These are phyloP conservation scores for Drosophila macrothrix DNA, from an alignment of 2,888 invertebrate genomes.

Conservation along the genomic window DNA sequence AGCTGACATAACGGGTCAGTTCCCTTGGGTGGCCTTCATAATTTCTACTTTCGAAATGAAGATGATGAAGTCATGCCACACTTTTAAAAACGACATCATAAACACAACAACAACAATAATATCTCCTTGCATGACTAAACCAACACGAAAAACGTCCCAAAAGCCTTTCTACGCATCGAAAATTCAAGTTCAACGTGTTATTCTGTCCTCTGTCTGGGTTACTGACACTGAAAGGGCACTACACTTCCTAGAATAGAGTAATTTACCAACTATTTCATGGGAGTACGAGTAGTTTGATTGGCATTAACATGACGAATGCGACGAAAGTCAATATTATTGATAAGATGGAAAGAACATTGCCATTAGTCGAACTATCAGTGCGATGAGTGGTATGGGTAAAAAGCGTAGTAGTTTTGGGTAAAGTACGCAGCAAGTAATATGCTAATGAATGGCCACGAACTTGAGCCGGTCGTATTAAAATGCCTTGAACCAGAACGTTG, in stretches of 20 bases:
- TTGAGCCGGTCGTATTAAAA: conserved; percentile 59
- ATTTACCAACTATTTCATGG: conserved; percentile 36
- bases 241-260: conserved; percentile 45
- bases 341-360: conserved; percentile 54
- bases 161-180: conserved; percentile 41
- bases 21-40: conserved; percentile 43
- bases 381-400: conserved; percentile 6
- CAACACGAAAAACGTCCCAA: conserved; percentile 22
- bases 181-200: conserved; percentile 73
- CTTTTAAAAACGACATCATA: conserved; percentile 30
- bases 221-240: conserved; percentile 65
- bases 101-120: conserved; percentile 4
- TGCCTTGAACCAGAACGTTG: conserved; percentile 59
- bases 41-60: conserved; percentile 55
- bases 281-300: conserved; percentile 36
- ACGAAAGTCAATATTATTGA: conserved; percentile 56
- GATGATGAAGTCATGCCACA: conserved; percentile 74
- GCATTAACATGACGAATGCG: conserved; percentile 31
- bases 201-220: conserved; percentile 66
- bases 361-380: conserved; percentile 64
- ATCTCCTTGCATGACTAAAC: conserved; percentile 64
- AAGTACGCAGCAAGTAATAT: conserved; percentile 55
- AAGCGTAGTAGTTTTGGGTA: conserved; percentile 39
- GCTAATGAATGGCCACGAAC: conserved; percentile 78
- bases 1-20: conserved; percentile 25